Base-by-base conservation (phyloP, 2,113 vertebrate genomes). In the Scomber japonicus region DNA sequence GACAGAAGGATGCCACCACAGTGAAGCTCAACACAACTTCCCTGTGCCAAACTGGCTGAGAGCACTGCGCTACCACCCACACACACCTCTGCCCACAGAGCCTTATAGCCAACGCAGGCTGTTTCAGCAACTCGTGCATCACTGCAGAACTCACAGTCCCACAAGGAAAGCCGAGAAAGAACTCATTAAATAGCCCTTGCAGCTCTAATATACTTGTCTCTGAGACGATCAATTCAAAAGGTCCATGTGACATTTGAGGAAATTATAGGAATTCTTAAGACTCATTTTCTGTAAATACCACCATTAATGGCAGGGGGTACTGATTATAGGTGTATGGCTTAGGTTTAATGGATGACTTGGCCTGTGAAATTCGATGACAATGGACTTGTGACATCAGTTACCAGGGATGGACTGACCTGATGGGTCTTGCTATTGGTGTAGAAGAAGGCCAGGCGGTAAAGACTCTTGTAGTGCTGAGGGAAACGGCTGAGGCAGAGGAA, bases 381-480 rank as follows among this genome's bases (percentile, higher is more conserved):
- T n/a, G 11, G 40, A 69, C 17, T 3, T 5, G 59, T 70, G n/a
- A 48, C 44, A 45, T 40, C 49, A 15, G 17, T 31, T 56, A 69
- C 69, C 30, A 57, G 17, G 40, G 59, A 8, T 46, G 71, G 21
- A 88, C 95, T 96, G 73, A 99, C 98, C 96, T 95, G 95, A 89
- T 98, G 97, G 0, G 96, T 97, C 63, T 93, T 96, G 95, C 98
- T 97, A 94, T 96, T 95, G 8, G 94, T 90, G 79, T 99, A 99
- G 48, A 99, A 96, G 85, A 95, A 97, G 1, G 98, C 98, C 94
- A 99, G 88, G 3, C 98, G 95, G 91, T 99, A 99, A 50, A 99
- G 96, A 82, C 97, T 99, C 94, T 99, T 99, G 91, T 99, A 99
- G 95, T 99, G 98, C 95, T 99, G 98, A 0, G 98, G 98, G 83